A percentile compares a stretch with the other conserved stretches of the same genome.
Evolutionary conservation across 2,797 vertebrate species (phyloP).

Genomic region (Gymnodraco acuticeps): DNA sequence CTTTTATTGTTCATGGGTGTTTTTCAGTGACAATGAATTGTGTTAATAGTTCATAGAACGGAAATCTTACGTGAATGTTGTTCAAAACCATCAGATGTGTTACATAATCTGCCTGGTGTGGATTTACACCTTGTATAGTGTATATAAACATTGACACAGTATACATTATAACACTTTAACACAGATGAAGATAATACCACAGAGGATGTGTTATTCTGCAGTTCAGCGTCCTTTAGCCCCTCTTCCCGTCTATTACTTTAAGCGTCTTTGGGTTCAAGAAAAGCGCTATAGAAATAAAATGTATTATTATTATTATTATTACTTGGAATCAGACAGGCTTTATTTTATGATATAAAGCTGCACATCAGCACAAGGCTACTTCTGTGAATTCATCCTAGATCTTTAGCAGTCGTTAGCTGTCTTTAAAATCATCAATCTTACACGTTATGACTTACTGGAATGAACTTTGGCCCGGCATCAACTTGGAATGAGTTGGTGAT

Average conservation of each 20-base stretch:
- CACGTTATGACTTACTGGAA: constrained; percentile 22
- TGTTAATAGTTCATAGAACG: neutral
- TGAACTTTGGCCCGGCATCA: constrained; percentile 22
- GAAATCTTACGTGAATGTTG: neutral
- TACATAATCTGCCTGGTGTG: constrained; percentile 1
- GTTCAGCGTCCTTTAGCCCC: constrained; percentile 5
- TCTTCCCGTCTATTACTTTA: neutral
- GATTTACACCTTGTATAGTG: neutral
- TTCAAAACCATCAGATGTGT: constrained; percentile 8
- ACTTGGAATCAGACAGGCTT: neutral
- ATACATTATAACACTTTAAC: constrained; percentile 12
- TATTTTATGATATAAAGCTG: constrained; percentile 14
- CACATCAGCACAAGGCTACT: constrained; percentile 8
- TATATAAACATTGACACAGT: constrained; percentile 22
- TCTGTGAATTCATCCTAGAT: constrained; percentile 14
- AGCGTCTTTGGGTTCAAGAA: no score
- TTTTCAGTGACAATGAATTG: constrained; percentile 19
- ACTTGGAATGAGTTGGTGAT: constrained; percentile 20
- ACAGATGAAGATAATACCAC: constrained; percentile 10
- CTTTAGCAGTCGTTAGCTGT: neutral
- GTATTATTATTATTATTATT: neutral
- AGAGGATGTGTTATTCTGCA: constrained; percentile 31
- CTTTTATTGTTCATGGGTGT: neutral
- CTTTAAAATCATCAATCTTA: constrained; percentile 27
- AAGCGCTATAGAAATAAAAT: no score